These are phyloP conservation scores for Eurytoma adleriae DNA, from an alignment of 2,888 invertebrate species.

Conservation along the genomic window DNA sequence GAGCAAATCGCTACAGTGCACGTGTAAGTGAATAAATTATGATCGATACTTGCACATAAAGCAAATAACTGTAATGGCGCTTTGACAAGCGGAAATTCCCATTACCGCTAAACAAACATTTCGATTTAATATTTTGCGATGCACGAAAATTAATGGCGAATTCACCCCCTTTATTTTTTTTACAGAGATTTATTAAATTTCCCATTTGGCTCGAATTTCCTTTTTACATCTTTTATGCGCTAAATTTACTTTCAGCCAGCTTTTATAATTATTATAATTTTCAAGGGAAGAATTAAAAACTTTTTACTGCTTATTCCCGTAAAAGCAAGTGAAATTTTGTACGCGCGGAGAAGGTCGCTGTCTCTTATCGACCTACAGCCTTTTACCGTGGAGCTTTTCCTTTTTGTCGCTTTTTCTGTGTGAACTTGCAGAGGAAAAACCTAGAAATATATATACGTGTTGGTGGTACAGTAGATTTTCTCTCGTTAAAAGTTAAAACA, in stretches of 20 bases:
- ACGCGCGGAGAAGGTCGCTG: conserved; percentile 37
- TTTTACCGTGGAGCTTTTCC: conserved; percentile 35
- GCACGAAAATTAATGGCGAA: too few species aligned
- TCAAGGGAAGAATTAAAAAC: conserved; percentile 35
- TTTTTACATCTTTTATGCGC: too few species aligned
- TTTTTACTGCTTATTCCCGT: conserved; percentile 35
- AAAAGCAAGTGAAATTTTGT: conserved; percentile 43
- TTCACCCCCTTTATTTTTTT: too few species aligned
- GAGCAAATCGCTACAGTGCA: not conserved
- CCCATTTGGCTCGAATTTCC: too few species aligned
- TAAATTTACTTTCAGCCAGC: too few species aligned
- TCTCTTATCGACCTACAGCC: conserved; percentile 49
- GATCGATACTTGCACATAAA: conserved; percentile 19
- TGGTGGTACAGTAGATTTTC: conserved; percentile 13
- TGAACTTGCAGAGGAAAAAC: conserved; percentile 34
- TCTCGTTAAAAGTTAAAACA: conserved; percentile 46
- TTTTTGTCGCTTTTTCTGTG: conserved; percentile 43
- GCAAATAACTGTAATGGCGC: conserved; percentile 15
- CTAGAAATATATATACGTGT: conserved; percentile 11
- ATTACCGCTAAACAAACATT: not conserved
- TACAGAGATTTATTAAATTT: too few species aligned
- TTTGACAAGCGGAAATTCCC: conserved; percentile 29
- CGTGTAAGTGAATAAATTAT: conserved; percentile 20
- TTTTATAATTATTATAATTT: conserved; percentile 13
- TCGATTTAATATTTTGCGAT: not conserved